A percentile compares a stretch with the other conserved stretches of the same genome.
phyloP scores from a whole-genome alignment of 2,113 vertebrate species.

The Eira barbara region DNA sequence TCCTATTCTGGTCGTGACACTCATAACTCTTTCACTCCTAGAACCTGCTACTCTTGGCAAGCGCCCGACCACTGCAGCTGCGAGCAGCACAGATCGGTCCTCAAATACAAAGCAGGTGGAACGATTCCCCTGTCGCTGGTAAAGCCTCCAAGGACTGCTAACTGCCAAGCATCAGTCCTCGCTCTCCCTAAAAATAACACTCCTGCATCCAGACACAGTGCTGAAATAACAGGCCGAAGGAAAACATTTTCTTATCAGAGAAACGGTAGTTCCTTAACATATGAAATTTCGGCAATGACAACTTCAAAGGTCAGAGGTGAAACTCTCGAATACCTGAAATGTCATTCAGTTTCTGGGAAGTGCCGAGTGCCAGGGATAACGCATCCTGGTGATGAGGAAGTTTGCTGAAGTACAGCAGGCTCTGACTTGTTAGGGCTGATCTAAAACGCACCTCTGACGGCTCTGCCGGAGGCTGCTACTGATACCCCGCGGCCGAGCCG shows the following conservation, averaged over 20 bases:
- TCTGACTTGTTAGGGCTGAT: background rate
- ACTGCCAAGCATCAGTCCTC: background rate
- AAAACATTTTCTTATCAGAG: background rate
- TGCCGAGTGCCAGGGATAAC: background rate
- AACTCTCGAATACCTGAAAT: background rate
- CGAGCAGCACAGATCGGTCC: background rate
- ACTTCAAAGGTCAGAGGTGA: background rate
- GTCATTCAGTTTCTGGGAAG: background rate
- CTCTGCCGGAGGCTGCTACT: background rate
- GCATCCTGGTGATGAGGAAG: background rate
- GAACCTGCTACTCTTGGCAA: background rate
- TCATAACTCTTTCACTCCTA: background rate
- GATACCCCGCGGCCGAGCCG: accelerated
- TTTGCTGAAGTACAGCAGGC: background rate
- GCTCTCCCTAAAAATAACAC: background rate
- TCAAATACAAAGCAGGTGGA: background rate
- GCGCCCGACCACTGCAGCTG: background rate
- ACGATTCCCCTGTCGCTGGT: too few relatives aligned
- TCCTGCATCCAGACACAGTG: background rate
- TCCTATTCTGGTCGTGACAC: background rate
- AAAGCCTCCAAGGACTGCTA: background rate
- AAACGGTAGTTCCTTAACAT: background rate
- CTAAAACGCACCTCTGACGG: background rate
- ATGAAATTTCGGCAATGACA: background rate
- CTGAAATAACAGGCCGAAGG: background rate